Evolutionary conservation across 2,113 vertebrate species (phyloP), one percentile per base, ranked within the genome.

Genomic region (Plecturocebus donacophilus): DNA sequence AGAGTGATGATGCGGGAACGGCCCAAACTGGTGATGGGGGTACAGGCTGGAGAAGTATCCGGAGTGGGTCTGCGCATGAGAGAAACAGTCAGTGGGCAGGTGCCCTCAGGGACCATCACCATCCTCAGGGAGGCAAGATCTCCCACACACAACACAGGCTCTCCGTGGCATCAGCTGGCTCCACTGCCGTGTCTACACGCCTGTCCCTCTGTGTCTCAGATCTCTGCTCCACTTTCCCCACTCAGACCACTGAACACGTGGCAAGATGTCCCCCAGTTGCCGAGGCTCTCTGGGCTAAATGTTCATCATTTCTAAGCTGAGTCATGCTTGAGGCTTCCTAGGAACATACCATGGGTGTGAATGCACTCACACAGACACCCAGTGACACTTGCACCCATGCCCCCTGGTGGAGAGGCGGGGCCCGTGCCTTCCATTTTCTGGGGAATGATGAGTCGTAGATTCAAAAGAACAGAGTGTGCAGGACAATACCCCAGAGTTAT

Each of bases 31-130:
- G 95, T 99, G 98, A 70, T 98, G 98, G 94, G 99, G 99, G 0
- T 99, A 99, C 90, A 99, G 98, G 97, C 99, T 98, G 17, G 99
- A 99, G 98, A 99, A 98, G 97, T 99, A 99, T 92, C 99, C 99
- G 1, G 99, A 99, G 98, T 99, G 99, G 97, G 99, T 99, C 99
- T 99, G 98, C 4, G 98, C 3, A 32, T 66, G 96, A 99, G 66
- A 97, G 92, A 98, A 35, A 97, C 70, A 79, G 0, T 14, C 45
- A 47, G 82, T 98, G 96, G 97, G 90, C 0, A 2, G 38, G 49
- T 20, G 0, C 2, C 20, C 30, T 7, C 4, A 1, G 66, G 45
- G 61, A 42, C 13, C 0, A 10, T 20, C 75, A 54, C 8, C 35
- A 7, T 2, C 16, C 77, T 25, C 47, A 7, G 12, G 25, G 32